These are phyloP conservation scores for Herminia tarsipennalis DNA, from an alignment of 2,888 invertebrate species.

Conservation along the genomic window DNA sequence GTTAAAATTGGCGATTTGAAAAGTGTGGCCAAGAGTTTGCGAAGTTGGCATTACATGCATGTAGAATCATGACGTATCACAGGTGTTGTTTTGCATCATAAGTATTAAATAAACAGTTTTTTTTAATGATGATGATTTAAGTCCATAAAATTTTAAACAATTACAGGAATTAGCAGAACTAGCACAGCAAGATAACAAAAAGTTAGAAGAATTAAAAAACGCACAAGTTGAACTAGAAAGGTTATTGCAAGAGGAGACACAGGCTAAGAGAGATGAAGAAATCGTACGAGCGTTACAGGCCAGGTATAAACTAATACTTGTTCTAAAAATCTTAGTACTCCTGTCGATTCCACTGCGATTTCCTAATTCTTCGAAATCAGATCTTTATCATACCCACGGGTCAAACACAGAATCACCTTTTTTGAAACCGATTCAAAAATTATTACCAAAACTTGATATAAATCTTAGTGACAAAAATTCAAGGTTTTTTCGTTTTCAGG, in stretches of 20 bases:
- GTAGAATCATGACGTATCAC: too few species aligned
- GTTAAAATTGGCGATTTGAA: too few species aligned
- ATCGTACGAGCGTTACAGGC: conserved; percentile 90
- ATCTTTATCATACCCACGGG: too few species aligned
- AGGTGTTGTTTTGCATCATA: too few species aligned
- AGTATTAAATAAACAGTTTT: too few species aligned
- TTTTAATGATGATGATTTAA: not conserved
- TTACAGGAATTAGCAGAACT: conserved; percentile 87
- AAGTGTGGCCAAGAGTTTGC: too few species aligned
- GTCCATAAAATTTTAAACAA: too few species aligned
- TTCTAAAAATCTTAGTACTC: too few species aligned
- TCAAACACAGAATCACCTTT: too few species aligned
- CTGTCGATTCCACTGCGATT: too few species aligned
- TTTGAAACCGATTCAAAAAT: not conserved
- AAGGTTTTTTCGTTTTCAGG: conserved; percentile 58
- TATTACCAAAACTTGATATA: not conserved
- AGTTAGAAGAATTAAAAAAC: conserved; percentile 90
- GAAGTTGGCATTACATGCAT: too few species aligned
- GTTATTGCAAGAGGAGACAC: conserved; percentile 92
- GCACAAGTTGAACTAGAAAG: conserved; percentile 89
- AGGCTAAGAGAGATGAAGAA: conserved; percentile 94
- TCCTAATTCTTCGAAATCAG: too few species aligned
- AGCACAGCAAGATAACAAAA: conserved; percentile 89
- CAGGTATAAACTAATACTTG: conserved; percentile 70
- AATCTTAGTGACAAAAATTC: not conserved